Evolutionary conservation across 2,888 invertebrate genomes (phyloP), one percentile per base, ranked within the genome.

Genomic region (Drosophila nigricruria): DNA sequence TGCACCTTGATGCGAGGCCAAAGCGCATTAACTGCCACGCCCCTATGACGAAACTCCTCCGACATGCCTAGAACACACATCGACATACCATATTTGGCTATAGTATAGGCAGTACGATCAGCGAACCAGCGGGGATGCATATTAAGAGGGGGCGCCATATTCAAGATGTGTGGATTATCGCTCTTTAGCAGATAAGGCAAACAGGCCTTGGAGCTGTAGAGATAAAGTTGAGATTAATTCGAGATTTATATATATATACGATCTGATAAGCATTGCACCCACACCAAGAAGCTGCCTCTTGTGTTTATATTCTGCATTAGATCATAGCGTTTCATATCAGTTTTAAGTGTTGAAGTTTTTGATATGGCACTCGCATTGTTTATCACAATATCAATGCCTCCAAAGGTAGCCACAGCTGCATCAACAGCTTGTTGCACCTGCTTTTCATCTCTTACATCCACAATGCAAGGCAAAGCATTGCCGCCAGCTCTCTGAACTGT

Each of bases 31-130:
- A 53, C 53, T 18, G 36, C 36, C 32, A 53, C 36, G 20, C 36
- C 36, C n/a, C 25, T 25, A 10, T 25, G 36, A 1, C 53, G 96
- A 90, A 98, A 97, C 93, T 99, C 99, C 80, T 96, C 97, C 16
- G 98, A 95, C 98, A 99, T 98, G n/a, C 99, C 99, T 18, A 99
- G 94, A 2, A 97, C 98, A 93, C 98, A 99, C 97, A 99, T 98
- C 99, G 53, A 53, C 53, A 53, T 53, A 12, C 53, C 53, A 10
- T 38, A 53, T 12, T 53, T 53, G 5, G 53, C 9, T 36, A 53
- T 53, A 9, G 53, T 53, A 32, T 53, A 53, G 1, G 53, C 53
- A 5, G 12, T 12, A 12, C 38, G 53, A 38, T 36, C 5, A 1
- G 53, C 23, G 0, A 38, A 1, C 23, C n/a, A 36, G 0, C 32